Percentiles rank a stretch among this genome's conserved stretches.
Conservation (phyloP, 2,888 invertebrate genomes). For the Trachelus troglodyta region DNA sequence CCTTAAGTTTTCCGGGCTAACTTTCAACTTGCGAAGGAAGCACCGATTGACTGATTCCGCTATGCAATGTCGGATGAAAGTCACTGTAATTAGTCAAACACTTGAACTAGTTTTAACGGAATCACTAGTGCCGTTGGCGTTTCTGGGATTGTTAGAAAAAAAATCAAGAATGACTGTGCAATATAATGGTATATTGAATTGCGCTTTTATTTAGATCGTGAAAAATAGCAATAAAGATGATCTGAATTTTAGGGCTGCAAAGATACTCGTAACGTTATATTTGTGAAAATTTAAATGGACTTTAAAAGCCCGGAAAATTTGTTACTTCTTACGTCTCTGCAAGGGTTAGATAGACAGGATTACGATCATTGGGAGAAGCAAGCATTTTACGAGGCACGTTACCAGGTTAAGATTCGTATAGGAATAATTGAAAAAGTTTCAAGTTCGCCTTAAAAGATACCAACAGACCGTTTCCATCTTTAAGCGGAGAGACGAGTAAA, state of each 20-base stretch:
- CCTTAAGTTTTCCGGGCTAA: constrained; percentile 4
- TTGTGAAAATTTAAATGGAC: background rate
- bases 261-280: background rate
- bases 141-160: background rate
- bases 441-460: background rate
- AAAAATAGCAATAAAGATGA: background rate
- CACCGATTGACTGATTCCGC: background rate
- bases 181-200: background rate
- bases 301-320: background rate
- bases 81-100: constrained; percentile 60
- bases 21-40: constrained; percentile 1
- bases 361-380: background rate
- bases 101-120: constrained; percentile 53
- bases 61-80: constrained; percentile 31
- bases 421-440: background rate
- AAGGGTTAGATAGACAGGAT: background rate
- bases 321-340: background rate
- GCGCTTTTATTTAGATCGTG: constrained; percentile 5
- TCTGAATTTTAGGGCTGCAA: background rate
- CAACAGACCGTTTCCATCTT: background rate
- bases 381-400: background rate
- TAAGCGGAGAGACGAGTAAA: background rate
- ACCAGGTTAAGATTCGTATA: background rate
- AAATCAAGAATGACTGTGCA: background rate
- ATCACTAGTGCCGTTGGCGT: constrained; percentile 34